These are phyloP conservation scores for Halesus radiatus DNA, from an alignment of 1,140 invertebrate species.

Conservation along the genomic window DNA sequence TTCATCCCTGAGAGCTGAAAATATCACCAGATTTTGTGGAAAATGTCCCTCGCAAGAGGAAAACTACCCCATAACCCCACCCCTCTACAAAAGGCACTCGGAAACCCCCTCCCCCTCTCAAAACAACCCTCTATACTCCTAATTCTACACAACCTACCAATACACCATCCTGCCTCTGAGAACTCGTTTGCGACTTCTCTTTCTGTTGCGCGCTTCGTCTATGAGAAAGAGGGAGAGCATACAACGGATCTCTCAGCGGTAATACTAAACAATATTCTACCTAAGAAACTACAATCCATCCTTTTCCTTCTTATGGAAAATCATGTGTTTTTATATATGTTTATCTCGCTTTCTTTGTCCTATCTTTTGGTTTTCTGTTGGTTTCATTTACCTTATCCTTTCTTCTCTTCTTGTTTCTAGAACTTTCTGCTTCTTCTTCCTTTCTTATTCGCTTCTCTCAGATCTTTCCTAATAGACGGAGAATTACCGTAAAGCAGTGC, in stretches of 20 bases:
- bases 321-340: neutral
- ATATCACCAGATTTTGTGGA: constrained; percentile 12
- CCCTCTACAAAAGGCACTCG: neutral
- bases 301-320: neutral
- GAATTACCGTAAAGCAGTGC: constrained; percentile 15
- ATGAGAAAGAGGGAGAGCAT: too few species aligned
- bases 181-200: too few species aligned
- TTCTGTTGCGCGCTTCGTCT: too few species aligned
- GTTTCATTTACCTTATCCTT: neutral
- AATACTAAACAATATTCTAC: neutral
- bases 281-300: neutral
- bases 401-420: neutral
- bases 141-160: neutral
- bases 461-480: constrained; percentile 8
- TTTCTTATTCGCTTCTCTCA: neutral
- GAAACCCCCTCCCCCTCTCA: too few species aligned
- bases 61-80: neutral
- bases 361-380: neutral
- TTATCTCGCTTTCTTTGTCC: neutral
- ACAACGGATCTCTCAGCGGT: neutral
- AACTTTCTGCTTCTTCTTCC: neutral
- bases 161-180: neutral
- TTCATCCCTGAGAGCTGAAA: neutral
- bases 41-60: neutral
- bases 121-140: too few species aligned